phyloP scores from a whole-genome alignment of 2,113 vertebrate genomes.

The Cathartes aura region DNA sequence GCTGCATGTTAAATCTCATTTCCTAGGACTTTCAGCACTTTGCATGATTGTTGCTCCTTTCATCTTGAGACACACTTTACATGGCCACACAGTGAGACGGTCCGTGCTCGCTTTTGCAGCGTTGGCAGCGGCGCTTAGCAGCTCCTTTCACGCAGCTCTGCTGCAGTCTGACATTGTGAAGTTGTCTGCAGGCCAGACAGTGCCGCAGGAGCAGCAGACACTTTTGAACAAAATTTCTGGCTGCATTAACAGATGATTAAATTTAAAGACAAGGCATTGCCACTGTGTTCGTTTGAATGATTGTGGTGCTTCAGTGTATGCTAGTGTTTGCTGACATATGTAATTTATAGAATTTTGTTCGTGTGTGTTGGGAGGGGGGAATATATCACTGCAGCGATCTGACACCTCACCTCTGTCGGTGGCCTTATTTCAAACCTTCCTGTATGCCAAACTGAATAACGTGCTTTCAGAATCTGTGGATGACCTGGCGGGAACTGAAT shows the following conservation, averaged over 20 bases:
- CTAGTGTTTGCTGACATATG: background rate
- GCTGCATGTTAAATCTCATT: background rate
- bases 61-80: background rate
- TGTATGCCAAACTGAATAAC: background rate
- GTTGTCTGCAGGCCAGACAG: background rate
- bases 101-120: fast-evolving
- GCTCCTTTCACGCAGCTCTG: background rate
- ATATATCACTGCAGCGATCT: background rate
- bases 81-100: fast-evolving
- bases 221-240: background rate
- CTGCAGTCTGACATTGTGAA: background rate
- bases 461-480: background rate
- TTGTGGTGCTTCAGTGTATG: background rate
- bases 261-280: background rate
- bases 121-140: background rate
- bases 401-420: background rate
- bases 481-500: background rate
- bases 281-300: background rate
- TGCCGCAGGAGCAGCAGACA: background rate
- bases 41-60: background rate
- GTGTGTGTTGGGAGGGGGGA: background rate
- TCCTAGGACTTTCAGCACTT: background rate
- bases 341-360: background rate
- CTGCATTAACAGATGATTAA: background rate
- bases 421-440: background rate